Base-by-base conservation (phyloP, 2,888 invertebrate species). In the Carterocephalus palaemon region DNA sequence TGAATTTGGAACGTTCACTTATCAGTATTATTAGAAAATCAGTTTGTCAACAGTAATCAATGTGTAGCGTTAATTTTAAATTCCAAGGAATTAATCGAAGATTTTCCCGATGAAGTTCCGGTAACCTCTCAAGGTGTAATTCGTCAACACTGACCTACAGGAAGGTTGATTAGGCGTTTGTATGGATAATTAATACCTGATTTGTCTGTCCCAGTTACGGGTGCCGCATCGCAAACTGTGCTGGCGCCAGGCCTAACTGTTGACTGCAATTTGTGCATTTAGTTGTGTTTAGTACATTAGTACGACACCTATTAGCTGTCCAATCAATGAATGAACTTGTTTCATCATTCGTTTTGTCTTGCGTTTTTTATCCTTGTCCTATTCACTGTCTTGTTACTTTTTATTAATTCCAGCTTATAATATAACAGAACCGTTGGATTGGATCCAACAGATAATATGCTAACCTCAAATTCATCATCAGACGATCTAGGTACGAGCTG, bases 201-300 rank as follows among this genome's bases (percentile, higher is more conserved):
- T 79, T 77, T 67, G 76, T 72, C 64, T 74, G 84, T 82, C 75
- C 83, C 72, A 78, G 73, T 71, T 82, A 83, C 85, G 75, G 70
- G 72, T 53, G 62, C 70, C 68, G 85, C 84, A 83, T 85, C 70
- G 65, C 75, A 83, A 84, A 67, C 69, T 70, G 63, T 67, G 58
- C 51, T 69, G 86, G 85, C 85, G 86, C 86, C 86, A 64, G 49
- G 54, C 58, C 72, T 85, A 85, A 86, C 86, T 86, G 85, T 86
- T 70, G 72, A 65, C 61, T 68, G 71, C 71, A 72, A 72, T 80
- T 81, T 74, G 74, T 62, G 67, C 69, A 75, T 68, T 59, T 53
- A 51, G 53, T 55, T 56, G 49, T 47, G 46, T 49, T 51, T 45
- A 46, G 33, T 41, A 20, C 20, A 48, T 9, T 40, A 39, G 32